phyloP scores from a whole-genome alignment of 2,888 invertebrate species.

The Macropis europaea region DNA sequence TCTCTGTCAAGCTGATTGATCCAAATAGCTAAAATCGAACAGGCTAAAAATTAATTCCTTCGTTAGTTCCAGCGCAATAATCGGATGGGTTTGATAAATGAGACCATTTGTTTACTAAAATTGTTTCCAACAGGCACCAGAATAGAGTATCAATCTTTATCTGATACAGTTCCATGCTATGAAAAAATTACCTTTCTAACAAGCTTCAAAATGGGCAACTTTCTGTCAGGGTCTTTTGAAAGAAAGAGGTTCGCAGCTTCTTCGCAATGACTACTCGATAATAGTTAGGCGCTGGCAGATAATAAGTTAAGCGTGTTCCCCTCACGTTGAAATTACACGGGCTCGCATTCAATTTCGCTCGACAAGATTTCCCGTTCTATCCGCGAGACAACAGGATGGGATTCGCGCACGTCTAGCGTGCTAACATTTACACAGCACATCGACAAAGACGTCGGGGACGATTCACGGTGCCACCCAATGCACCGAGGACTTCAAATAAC shows the following conservation, averaged over 20 bases:
- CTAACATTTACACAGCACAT: slow-evolving; percentile 34
- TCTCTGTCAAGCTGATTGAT: too few species aligned
- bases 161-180: too few species aligned
- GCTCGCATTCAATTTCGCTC: slow-evolving; percentile 20
- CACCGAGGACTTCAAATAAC: slow-evolving; percentile 59
- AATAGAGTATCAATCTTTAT: too few species aligned
- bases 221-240: too few species aligned
- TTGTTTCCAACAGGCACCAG: too few species aligned
- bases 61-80: too few species aligned
- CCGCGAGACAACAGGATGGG: slow-evolving; percentile 10
- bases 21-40: too few species aligned
- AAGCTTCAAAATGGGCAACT: too few species aligned
- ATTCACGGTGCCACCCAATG: slow-evolving; percentile 43
- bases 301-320: background rate
- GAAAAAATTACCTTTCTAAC: too few species aligned
- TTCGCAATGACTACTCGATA: background rate
- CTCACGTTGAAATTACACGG: slow-evolving; percentile 1
- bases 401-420: slow-evolving; percentile 18
- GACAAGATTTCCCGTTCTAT: slow-evolving; percentile 1
- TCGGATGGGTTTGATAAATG: too few species aligned
- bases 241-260: background rate
- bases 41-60: too few species aligned
- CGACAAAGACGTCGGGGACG: slow-evolving; percentile 42
- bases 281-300: background rate
- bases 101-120: too few species aligned